These are phyloP conservation scores for Crax fasciolata DNA, from an alignment of 2,797 vertebrate species.

Conservation along the genomic window DNA sequence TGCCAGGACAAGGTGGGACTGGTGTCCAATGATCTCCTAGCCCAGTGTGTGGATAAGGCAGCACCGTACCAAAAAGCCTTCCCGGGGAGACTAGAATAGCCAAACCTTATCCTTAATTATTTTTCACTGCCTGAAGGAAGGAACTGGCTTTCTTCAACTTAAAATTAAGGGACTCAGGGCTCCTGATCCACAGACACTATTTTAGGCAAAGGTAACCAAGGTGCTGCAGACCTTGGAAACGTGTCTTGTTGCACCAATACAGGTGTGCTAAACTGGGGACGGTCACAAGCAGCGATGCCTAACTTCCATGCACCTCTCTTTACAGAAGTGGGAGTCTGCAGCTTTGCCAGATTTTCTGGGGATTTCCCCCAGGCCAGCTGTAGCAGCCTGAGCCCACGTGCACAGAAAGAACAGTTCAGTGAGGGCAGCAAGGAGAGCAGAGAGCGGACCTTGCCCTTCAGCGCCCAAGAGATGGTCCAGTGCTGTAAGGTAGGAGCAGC, in stretches of 20 bases:
- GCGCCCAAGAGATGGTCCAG: conserved; percentile 79
- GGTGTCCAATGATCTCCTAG: not conserved
- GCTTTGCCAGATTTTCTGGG: conserved; percentile 82
- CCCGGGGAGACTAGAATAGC: not conserved
- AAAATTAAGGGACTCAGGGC: not conserved
- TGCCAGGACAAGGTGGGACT: conserved; percentile 80
- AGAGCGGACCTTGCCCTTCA: conserved; percentile 48
- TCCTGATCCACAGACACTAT: not conserved
- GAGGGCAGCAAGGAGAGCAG: conserved; percentile 8
- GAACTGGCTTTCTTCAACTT: not conserved
- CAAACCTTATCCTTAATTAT: not conserved
- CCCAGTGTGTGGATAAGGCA: not conserved
- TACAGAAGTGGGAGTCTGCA: conserved; percentile 84
- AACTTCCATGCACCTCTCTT: not conserved
- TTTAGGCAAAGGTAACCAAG: not conserved
- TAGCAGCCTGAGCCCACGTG: not conserved
- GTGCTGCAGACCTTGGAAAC: not conserved
- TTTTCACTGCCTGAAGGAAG: not conserved
- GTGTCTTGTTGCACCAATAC: not conserved
- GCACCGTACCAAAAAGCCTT: not conserved
- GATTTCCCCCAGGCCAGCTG: conserved; percentile 58
- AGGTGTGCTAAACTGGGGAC: not conserved
- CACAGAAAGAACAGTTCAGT: not conserved
- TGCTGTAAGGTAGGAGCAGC: conserved; percentile 82
- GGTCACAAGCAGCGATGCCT: not conserved